These are phyloP conservation scores for Pampus argenteus DNA, from an alignment of 2,797 vertebrate species.

Conservation along the genomic window DNA sequence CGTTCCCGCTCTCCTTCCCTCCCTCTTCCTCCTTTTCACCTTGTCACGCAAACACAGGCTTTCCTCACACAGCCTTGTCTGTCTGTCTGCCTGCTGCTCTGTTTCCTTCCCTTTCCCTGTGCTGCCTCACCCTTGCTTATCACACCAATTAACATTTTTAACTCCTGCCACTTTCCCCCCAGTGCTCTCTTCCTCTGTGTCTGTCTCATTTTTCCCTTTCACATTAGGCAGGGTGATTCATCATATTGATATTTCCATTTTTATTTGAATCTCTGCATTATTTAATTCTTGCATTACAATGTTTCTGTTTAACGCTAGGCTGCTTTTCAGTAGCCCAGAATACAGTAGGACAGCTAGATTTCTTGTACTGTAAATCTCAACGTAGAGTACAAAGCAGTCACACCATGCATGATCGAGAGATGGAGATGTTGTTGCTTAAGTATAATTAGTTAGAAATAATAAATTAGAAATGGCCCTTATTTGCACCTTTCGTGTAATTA, in stretches of 20 bases:
- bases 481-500: no score
- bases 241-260: constrained; percentile 18
- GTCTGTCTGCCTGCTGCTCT: constrained; percentile 58
- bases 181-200: constrained; percentile 33
- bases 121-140: constrained; percentile 76
- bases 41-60: constrained; percentile 79
- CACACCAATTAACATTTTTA: constrained; percentile 79
- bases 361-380: not conserved
- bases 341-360: not conserved
- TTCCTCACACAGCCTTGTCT: constrained; percentile 61
- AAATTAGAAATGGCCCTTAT: not conserved
- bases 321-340: not conserved
- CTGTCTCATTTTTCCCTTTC: constrained; percentile 28
- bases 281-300: not conserved
- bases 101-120: constrained; percentile 72
- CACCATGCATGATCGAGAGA: not conserved
- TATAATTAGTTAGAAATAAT: not conserved
- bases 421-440: not conserved
- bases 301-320: not conserved
- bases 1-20: constrained; percentile 55
- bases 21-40: constrained; percentile 74
- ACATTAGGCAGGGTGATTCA: not conserved
- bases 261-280: not conserved
- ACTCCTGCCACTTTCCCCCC: constrained; percentile 61
- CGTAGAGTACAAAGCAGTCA: constrained; percentile 1